Evolutionary conservation across 1,140 invertebrate species (phyloP).

Genomic region (Arion vulgaris): DNA sequence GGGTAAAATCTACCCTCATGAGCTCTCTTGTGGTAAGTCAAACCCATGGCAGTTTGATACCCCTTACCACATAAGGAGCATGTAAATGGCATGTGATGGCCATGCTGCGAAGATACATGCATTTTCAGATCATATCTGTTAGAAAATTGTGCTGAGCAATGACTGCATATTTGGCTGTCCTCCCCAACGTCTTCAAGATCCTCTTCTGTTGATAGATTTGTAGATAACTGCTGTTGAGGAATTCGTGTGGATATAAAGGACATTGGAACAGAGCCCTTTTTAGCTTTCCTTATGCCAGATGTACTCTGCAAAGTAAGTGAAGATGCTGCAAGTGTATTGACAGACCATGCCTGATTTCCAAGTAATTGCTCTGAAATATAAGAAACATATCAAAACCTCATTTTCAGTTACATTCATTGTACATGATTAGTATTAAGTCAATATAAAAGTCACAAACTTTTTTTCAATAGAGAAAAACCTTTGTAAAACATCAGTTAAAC

Average conservation of each 20-base stretch:
- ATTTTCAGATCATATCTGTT: constrained; percentile 20
- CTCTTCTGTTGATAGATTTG: neutral
- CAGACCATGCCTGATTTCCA: constrained; percentile 10
- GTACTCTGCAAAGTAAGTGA: neutral
- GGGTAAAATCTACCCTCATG: constrained; percentile 14
- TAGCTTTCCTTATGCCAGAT: neutral
- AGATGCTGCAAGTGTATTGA: neutral
- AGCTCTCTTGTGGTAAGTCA: constrained; percentile 15
- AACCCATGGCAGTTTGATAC: constrained; percentile 11
- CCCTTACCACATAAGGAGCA: constrained; percentile 11
- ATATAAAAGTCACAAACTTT: too few species aligned
- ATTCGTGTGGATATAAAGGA: neutral
- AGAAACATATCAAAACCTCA: constrained; percentile 1
- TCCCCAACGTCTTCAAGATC: too few species aligned
- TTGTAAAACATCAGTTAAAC: too few species aligned
- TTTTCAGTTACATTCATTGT: neutral
- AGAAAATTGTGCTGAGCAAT: neutral
- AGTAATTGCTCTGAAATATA: constrained; percentile 1
- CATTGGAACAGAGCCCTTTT: neutral
- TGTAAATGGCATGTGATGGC: constrained; percentile 23
- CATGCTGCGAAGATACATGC: constrained; percentile 18
- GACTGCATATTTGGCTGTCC: neutral
- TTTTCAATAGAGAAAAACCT: too few species aligned
- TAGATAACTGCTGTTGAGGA: neutral
- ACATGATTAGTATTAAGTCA: neutral